Percentiles rank a stretch among this genome's conserved stretches.
Evolutionary conservation across 35 echinoderm and acorn worm species (phyloP).

Genomic region (Holothuria glaberrima): DNA sequence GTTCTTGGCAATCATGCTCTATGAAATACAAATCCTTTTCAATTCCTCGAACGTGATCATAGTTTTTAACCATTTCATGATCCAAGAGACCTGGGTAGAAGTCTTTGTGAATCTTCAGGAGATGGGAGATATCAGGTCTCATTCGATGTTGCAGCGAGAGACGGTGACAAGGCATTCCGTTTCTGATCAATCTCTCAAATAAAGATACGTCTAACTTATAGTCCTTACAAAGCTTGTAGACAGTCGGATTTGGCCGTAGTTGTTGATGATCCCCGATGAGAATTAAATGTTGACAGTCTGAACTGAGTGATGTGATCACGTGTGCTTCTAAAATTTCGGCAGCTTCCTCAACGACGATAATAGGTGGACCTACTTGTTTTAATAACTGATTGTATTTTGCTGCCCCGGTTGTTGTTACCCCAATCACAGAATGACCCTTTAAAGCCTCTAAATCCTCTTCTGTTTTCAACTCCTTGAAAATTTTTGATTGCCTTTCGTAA

Average conservation of each 20-base stretch:
- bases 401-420: slow-evolving; percentile 86
- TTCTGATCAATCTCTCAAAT: slow-evolving; percentile 84
- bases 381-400: slow-evolving; percentile 73
- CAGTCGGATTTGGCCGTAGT: slow-evolving; percentile 84
- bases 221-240: slow-evolving; percentile 73
- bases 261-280: slow-evolving; percentile 93
- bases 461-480: slow-evolving; percentile 60
- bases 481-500: slow-evolving; percentile 52
- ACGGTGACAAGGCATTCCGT: slow-evolving; percentile 57
- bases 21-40: slow-evolving; percentile 79
- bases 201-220: slow-evolving; percentile 83
- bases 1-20: slow-evolving; percentile 66
- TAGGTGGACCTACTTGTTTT: slow-evolving; percentile 63
- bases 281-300: slow-evolving; percentile 78
- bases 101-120: slow-evolving; percentile 74
- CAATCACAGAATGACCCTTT: slow-evolving; percentile 70
- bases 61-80: slow-evolving; percentile 59
- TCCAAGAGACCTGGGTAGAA: slow-evolving; percentile 78
- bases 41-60: slow-evolving; percentile 65
- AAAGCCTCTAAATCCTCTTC: slow-evolving; percentile 65
- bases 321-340: slow-evolving; percentile 92
- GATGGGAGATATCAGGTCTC: slow-evolving; percentile 71
- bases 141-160: slow-evolving; percentile 71
- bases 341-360: slow-evolving; percentile 93
- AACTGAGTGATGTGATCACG: slow-evolving; percentile 54